A percentile compares a stretch with the other conserved stretches of the same genome.
These are phyloP conservation scores for Rhinogobius similis DNA, from an alignment of 2,113 vertebrate species.

Conservation along the genomic window DNA sequence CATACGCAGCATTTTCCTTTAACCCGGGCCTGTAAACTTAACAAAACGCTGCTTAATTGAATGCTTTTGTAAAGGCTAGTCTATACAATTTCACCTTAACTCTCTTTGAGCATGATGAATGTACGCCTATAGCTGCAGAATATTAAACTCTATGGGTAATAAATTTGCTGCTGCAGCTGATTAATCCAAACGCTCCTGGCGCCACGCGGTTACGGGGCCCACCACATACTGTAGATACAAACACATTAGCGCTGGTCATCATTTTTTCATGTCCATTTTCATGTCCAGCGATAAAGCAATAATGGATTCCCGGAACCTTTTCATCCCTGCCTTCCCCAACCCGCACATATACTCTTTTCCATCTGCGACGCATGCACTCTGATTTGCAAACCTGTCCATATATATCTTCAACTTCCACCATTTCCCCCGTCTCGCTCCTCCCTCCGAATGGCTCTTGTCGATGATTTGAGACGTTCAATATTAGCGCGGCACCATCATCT, in stretches of 20 bases:
- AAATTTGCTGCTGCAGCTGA: background rate
- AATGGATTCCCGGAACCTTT: background rate
- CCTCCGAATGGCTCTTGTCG: conserved; percentile 37
- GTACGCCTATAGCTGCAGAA: conserved; percentile 13
- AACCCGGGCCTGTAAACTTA: background rate
- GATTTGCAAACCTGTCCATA: conserved; percentile 23
- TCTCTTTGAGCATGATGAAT: conserved; percentile 2
- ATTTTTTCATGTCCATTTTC: conserved; percentile 14
- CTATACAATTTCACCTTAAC: background rate
- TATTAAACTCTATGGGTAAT: conserved; percentile 19
- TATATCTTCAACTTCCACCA: conserved; percentile 27
- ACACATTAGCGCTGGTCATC: conserved; percentile 22
- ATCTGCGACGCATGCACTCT: conserved; percentile 12
- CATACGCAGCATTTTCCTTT: background rate
- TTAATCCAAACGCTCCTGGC: conserved; percentile 30
- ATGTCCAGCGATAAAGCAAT: conserved; percentile 12
- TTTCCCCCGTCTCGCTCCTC: conserved; percentile 12
- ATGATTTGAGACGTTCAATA: conserved; percentile 44
- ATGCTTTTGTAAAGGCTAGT: background rate
- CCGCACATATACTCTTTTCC: background rate
- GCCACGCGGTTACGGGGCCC: too few relatives aligned
- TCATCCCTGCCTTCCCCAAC: background rate
- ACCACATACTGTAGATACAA: background rate
- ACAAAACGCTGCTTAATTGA: background rate
- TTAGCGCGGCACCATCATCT: conserved; percentile 43